Evolutionary conservation across 2,113 vertebrate species (phyloP).

Genomic region (Pseudopodoces humilis): DNA sequence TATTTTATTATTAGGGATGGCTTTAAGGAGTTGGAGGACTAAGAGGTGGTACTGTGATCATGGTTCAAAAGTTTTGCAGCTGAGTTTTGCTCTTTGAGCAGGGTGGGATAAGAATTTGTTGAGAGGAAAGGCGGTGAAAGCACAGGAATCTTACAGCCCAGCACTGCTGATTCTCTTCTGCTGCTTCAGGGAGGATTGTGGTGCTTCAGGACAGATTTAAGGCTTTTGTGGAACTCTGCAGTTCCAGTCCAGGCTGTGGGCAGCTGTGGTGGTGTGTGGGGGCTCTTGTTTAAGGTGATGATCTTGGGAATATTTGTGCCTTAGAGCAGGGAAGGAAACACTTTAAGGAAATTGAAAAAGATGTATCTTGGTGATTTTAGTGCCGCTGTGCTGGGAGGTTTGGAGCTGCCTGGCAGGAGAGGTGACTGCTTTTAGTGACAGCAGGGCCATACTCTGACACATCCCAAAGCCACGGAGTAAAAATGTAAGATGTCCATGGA

Average conservation of each 20-base stretch:
- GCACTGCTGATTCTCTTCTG: neutral
- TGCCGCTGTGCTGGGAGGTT: neutral
- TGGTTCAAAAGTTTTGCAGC: neutral
- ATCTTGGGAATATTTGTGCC: fast-evolving
- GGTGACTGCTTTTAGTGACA: neutral
- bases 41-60: fast-evolving
- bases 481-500: fast-evolving
- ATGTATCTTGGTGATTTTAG: neutral
- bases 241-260: neutral
- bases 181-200: neutral
- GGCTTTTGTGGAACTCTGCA: neutral
- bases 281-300: neutral
- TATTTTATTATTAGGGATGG: neutral
- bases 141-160: fast-evolving
- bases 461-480: fast-evolving
- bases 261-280: fast-evolving
- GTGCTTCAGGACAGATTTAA: neutral
- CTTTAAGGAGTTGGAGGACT: fast-evolving
- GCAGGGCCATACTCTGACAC: neutral
- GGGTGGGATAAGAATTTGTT: neutral
- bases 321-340: neutral
- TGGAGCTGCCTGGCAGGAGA: neutral
- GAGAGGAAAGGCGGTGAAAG: neutral
- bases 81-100: fast-evolving
- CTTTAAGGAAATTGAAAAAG: neutral